Conservation (phyloP, 2,888 invertebrate species). For the Ariolimax columbianus region DNA sequence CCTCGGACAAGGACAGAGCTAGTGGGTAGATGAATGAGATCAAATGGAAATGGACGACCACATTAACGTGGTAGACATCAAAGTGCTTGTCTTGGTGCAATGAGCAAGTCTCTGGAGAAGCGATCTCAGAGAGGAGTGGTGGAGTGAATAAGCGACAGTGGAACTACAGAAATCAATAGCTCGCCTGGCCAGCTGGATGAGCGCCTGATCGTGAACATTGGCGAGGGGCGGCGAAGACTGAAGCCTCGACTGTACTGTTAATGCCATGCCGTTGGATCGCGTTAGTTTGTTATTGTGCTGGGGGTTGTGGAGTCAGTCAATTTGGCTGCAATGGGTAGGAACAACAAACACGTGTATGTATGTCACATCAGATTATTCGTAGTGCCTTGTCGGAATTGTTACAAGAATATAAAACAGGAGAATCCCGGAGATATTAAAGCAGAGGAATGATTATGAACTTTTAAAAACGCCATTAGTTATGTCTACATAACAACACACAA, state of each 20-base stretch:
- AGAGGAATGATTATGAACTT: too few relatives aligned
- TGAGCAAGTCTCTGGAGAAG: background rate
- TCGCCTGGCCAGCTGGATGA: background rate
- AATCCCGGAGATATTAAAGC: too few relatives aligned
- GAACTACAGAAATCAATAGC: conserved; percentile 11
- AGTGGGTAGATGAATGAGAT: background rate
- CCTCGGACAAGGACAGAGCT: background rate
- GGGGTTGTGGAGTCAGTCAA: background rate
- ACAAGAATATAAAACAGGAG: too few relatives aligned
- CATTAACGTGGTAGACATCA: background rate
- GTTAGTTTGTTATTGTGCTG: background rate
- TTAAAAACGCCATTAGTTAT: too few relatives aligned
- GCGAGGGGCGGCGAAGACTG: background rate
- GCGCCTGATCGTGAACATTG: background rate
- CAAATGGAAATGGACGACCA: background rate
- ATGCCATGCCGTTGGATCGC: background rate
- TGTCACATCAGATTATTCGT: too few relatives aligned
- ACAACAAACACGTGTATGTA: too few relatives aligned
- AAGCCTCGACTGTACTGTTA: background rate
- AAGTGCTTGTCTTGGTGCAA: background rate
- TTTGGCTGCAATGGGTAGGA: too few relatives aligned
- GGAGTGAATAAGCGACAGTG: background rate
- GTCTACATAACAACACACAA: too few relatives aligned
- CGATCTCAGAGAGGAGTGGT: too few relatives aligned
- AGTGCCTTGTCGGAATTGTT: too few relatives aligned